Percentiles rank a stretch among this genome's conserved stretches.
Evolutionary conservation across 2,888 invertebrate species (phyloP).

Genomic region (Blera fallax): DNA sequence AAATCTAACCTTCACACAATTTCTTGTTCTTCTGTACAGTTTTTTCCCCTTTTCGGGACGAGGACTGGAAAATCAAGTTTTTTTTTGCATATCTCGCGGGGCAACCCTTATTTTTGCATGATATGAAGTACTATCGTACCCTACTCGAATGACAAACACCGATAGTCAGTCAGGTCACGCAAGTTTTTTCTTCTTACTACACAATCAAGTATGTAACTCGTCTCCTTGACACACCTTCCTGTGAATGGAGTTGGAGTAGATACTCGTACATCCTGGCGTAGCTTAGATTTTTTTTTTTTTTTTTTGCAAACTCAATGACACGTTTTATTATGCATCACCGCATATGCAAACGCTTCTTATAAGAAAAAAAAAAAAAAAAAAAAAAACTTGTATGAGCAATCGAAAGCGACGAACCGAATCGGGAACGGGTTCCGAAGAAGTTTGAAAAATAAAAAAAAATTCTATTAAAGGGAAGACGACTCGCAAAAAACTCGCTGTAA

Average conservation of each 20-base stretch:
- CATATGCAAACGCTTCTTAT: slow-evolving; percentile 56
- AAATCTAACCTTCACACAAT: slow-evolving; percentile 63
- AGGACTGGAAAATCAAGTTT: slow-evolving; percentile 62
- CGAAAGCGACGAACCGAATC: slow-evolving; percentile 62
- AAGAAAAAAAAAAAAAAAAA: slow-evolving; percentile 10
- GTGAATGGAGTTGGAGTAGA: not conserved
- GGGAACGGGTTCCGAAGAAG: slow-evolving; percentile 38
- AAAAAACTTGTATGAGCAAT: slow-evolving; percentile 39
- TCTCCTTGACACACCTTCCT: slow-evolving; percentile 64
- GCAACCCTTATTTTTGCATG: slow-evolving; percentile 50
- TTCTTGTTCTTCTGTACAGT: slow-evolving; percentile 6
- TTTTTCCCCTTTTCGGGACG: not conserved
- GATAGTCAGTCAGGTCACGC: slow-evolving; percentile 66
- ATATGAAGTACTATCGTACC: slow-evolving; percentile 8
- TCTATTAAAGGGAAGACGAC: not conserved
- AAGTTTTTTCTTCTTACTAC: slow-evolving; percentile 50
- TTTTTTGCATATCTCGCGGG: slow-evolving; percentile 39
- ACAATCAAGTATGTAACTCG: slow-evolving; percentile 23
- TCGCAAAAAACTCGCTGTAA: slow-evolving; percentile 37
- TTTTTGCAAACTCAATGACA: slow-evolving; percentile 38
- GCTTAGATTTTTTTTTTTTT: not conserved
- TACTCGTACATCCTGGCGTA: slow-evolving; percentile 28
- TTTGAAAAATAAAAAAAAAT: slow-evolving; percentile 1
- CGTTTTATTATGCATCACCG: slow-evolving; percentile 55
- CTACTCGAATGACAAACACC: too few species aligned